phyloP scores from a whole-genome alignment of 1,140 invertebrate genomes.

The Drosophila tropicalis region DNA sequence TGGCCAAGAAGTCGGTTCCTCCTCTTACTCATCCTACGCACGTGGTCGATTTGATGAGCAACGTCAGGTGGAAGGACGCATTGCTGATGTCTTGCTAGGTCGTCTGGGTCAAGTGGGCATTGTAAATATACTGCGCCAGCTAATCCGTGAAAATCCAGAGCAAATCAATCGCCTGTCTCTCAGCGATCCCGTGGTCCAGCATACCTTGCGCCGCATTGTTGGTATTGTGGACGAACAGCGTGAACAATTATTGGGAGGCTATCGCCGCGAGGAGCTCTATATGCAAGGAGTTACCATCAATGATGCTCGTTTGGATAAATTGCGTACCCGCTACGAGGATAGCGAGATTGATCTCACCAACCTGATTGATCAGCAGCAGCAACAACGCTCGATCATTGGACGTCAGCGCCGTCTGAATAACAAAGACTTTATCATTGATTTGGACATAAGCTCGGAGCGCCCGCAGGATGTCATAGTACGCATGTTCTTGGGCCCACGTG shows the following conservation, averaged over 20 bases:
- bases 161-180: slow-evolving; percentile 65
- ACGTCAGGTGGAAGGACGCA: slow-evolving; percentile 39
- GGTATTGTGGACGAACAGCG: slow-evolving; percentile 84
- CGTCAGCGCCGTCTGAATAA: slow-evolving; percentile 86
- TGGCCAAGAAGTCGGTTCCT: slow-evolving; percentile 22
- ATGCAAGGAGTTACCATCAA: slow-evolving; percentile 85
- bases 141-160: slow-evolving; percentile 36
- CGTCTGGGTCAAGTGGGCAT: slow-evolving; percentile 54
- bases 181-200: slow-evolving; percentile 87
- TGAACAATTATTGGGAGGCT: slow-evolving; percentile 84
- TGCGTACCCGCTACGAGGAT: slow-evolving; percentile 67
- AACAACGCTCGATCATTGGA: slow-evolving; percentile 37
- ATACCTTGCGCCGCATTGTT: slow-evolving; percentile 86
- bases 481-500: slow-evolving; percentile 85
- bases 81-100: slow-evolving; percentile 57
- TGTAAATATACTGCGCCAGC: slow-evolving; percentile 48
- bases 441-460: slow-evolving; percentile 84
- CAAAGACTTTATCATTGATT: slow-evolving; percentile 86
- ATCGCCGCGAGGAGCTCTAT: slow-evolving; percentile 85
- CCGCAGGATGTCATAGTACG: slow-evolving; percentile 84
- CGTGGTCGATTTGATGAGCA: slow-evolving; percentile 21
- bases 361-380: slow-evolving; percentile 77
- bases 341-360: slow-evolving; percentile 64
- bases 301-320: slow-evolving; percentile 84
- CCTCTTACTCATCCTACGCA: too few relatives aligned